A percentile compares a stretch with the other conserved stretches of the same genome.
These are phyloP conservation scores for Pharmacophagus antenor DNA, from an alignment of 2,888 invertebrate species.

Conservation along the genomic window DNA sequence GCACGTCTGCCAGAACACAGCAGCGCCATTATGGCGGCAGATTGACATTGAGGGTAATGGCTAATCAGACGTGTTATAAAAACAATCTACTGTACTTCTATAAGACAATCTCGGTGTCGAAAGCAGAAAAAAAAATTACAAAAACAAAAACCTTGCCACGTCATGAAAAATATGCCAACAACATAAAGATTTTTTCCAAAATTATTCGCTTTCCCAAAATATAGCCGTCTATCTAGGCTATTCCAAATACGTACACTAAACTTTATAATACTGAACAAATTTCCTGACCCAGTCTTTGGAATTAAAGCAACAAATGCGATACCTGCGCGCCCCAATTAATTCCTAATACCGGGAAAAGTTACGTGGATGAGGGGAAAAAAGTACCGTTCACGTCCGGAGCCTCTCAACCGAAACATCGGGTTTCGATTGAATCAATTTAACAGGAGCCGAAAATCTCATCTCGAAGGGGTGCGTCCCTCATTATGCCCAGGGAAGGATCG, in stretches of 20 bases:
- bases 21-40: too few relatives aligned
- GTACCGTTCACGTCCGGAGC: slow-evolving; percentile 42
- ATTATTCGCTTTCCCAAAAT: neutral
- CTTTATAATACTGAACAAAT: slow-evolving; percentile 2
- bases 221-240: neutral
- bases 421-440: slow-evolving; percentile 79
- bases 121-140: too few relatives aligned
- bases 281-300: slow-evolving; percentile 20
- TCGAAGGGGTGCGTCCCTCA: slow-evolving; percentile 73
- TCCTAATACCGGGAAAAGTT: slow-evolving; percentile 55
- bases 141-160: neutral
- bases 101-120: too few relatives aligned
- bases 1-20: too few relatives aligned
- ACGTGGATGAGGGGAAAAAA: slow-evolving; percentile 40
- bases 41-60: too few relatives aligned
- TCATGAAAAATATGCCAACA: too few relatives aligned
- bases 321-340: slow-evolving; percentile 53
- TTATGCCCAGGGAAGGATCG: slow-evolving; percentile 74
- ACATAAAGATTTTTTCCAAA: too few relatives aligned
- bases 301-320: slow-evolving; percentile 18
- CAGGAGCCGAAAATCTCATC: slow-evolving; percentile 72
- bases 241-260: neutral
- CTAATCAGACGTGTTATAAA: too few relatives aligned
- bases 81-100: too few relatives aligned
- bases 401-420: slow-evolving; percentile 68